Percentiles rank a stretch among this genome's conserved stretches.
These are phyloP conservation scores for Periophthalmus modestus DNA, from an alignment of 2,113 vertebrate genomes.

Conservation along the genomic window DNA sequence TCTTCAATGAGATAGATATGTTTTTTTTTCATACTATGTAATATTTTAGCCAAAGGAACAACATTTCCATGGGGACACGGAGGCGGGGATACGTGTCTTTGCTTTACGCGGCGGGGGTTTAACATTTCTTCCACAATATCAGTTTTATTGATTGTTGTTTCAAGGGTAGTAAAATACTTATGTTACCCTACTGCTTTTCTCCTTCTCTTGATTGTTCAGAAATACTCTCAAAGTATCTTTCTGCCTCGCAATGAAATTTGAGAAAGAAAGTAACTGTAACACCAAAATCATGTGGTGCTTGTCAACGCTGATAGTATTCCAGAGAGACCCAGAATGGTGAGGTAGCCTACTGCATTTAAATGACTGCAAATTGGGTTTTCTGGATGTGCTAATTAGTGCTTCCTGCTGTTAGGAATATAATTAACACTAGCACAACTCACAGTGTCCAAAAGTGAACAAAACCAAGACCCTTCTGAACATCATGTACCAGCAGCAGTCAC, in stretches of 20 bases:
- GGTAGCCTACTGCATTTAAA: not conserved
- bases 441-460: not conserved
- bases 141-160: not conserved
- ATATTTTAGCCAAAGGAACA: too few species aligned
- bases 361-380: not conserved
- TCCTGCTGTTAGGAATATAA: not conserved
- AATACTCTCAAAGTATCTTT: not conserved
- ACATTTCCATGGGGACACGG: too few species aligned
- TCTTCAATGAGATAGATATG: too few species aligned
- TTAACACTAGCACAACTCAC: not conserved
- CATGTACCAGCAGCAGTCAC: not conserved
- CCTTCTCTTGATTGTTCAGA: too few species aligned
- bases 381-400: conserved; percentile 4
- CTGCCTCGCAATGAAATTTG: not conserved
- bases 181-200: too few species aligned
- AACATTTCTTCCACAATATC: not conserved
- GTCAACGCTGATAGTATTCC: not conserved
- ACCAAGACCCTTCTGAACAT: not conserved
- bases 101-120: too few species aligned
- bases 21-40: too few species aligned
- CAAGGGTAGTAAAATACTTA: not conserved
- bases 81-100: too few species aligned
- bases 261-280: not conserved
- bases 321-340: not conserved
- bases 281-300: not conserved